These are phyloP conservation scores for Diadegma fenestrale DNA, from an alignment of 2,888 invertebrate genomes.

Conservation along the genomic window DNA sequence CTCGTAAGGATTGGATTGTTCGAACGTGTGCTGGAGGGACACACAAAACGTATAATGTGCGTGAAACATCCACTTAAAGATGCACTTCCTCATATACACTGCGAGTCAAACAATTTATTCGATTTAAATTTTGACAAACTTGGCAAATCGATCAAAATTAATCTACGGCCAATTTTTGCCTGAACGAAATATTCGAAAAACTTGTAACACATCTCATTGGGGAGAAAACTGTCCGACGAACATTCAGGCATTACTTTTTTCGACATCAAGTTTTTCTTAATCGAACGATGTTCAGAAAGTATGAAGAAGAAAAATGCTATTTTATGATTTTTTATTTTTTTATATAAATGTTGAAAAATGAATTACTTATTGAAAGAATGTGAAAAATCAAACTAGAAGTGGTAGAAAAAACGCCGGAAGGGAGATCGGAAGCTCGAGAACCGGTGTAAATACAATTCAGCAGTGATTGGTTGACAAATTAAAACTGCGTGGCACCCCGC, in stretches of 20 bases:
- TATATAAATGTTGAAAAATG: no score
- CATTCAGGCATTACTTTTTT: no score
- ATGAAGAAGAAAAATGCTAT: no score
- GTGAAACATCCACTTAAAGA: background rate
- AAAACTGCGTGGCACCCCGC: conserved; percentile 73
- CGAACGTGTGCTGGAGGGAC: conserved; percentile 1
- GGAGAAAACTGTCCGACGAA: no score
- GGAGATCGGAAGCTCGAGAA: conserved; percentile 46
- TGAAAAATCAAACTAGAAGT: background rate
- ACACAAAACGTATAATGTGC: conserved; percentile 27
- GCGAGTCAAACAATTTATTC: background rate
- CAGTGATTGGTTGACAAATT: conserved; percentile 75
- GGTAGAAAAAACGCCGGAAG: conserved; percentile 22
- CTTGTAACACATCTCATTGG: no score
- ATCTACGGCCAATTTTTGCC: background rate
- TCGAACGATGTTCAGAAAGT: no score
- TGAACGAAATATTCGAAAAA: no score
- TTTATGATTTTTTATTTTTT: no score
- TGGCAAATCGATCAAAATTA: background rate
- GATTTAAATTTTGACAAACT: background rate
- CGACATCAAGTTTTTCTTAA: no score
- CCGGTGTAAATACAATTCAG: conserved; percentile 36
- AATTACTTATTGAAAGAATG: conserved; percentile 16
- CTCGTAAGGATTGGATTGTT: conserved; percentile 10
- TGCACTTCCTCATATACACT: background rate